Evolutionary conservation across 2,113 vertebrate genomes (phyloP), one percentile per base, ranked within the genome.

Genomic region (Dicentrarchus labrax): DNA sequence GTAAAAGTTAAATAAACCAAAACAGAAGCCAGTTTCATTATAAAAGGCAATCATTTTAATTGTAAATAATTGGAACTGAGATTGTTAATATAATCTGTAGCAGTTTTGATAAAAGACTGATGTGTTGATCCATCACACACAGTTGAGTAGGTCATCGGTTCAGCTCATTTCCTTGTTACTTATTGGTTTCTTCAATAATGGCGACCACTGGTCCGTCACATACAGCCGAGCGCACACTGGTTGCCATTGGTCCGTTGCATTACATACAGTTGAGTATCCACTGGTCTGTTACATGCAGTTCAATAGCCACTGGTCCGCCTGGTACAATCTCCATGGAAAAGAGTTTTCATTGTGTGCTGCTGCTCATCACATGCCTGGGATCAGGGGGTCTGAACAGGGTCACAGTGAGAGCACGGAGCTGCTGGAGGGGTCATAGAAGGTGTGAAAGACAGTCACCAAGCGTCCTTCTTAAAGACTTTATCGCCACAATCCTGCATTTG

Each of bases 341-440:
- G 74, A 11, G 72, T 83, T 82, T 85, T 85, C 73, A 89, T 76
- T 89, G 83, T 91, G 77, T 57, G 67, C 61, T 15, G 78, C n/a
- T 41, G 75, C 68, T 81, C 30, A 86, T 95, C 94, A 95, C 95
- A 94, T 94, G 93, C 82, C 74, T 86, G 80, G 83, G 90, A 92
- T 95, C 89, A 95, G 85, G 38, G 80, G 85, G 79, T 88, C 72
- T 84, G 85, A 79, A 4, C 73, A 6, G 82, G 91, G 87, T 90
- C 79, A 84, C 15, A 0, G 61, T 47, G 64, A 80, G 90, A 68
- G 76, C 78, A 53, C 17, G 19, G 45, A 53, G 84, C 54, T 39
- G 86, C 59, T 65, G 76, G 72, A 75, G 71, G 86, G 93, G 90
- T 95, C 91, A 89, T 48, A 2, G 67, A 92, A 89, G 85, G 90